Base-by-base conservation (phyloP, 2,888 invertebrate genomes). In the Mesochorus sp. region DNA sequence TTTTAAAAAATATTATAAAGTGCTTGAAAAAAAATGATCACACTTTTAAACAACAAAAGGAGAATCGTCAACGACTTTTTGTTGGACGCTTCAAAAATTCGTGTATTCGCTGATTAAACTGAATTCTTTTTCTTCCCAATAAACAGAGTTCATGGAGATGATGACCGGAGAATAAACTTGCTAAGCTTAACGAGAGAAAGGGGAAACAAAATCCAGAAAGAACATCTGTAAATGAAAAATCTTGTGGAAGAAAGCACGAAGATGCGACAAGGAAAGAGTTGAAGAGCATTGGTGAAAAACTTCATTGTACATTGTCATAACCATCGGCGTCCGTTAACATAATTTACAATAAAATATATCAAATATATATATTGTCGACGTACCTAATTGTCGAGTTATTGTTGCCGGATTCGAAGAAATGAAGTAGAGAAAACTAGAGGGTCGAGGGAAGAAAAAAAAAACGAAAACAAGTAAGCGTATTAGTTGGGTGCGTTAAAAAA, bases 101-200 rank as follows among this genome's bases (percentile, higher is more conserved):
- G n/a, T n/a, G n/a, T n/a, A n/a, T n/a, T n/a, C n/a, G n/a, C n/a
- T n/a, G n/a, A n/a, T n/a, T n/a, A n/a, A n/a, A 3, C 0, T 19
- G 1, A 24, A 28, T 19, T 57, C 3, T 59, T n/a, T 39, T 66
- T 24, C 64, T 47, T 76, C 67, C n/a, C n/a, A n/a, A n/a, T 17
- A 71, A 93, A 70, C 93, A 97, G 97, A 97, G 93, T 97, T 97
- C 93, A 97, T 97, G 97, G 97, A 97, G 92, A 97, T 97, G 97
- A 97, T 97, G 97, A 96, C 96, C 89, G 97, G 96, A 88, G 96
- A 96, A 92, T 97, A 95, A 94, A 83, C 12, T 31, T 12, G n/a
- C n/a, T 3, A 68, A n/a, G 1, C 17, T 3, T 4, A 12, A 31
- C 19, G 10, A 4, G 47, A 70, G 19, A 10, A 66, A 49, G 6